phyloP scores from a whole-genome alignment of 2,888 invertebrate genomes.

The Pseudococcus jackbeardsleyi region DNA sequence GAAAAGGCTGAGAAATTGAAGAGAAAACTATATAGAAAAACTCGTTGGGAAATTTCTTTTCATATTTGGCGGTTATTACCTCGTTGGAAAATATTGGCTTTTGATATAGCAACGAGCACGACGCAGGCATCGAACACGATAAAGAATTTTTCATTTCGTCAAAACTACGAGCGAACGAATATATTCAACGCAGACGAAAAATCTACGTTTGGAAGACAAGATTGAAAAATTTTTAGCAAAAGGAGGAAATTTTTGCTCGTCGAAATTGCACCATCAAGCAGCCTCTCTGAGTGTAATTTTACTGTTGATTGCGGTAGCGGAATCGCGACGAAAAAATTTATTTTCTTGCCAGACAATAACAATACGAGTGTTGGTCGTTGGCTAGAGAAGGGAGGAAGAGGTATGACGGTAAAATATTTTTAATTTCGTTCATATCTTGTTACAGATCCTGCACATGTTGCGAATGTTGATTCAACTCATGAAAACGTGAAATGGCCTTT shows the following conservation, averaged over 20 bases:
- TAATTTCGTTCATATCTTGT: slow-evolving; percentile 46
- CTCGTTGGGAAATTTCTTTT: neutral
- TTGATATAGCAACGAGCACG: neutral
- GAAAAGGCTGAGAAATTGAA: neutral
- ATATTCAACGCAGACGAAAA: neutral
- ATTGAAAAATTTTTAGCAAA: neutral
- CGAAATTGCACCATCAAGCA: neutral
- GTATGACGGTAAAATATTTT: slow-evolving; percentile 24
- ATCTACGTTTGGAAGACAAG: neutral
- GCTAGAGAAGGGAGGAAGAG: neutral
- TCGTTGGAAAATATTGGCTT: slow-evolving; percentile 5
- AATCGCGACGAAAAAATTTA: slow-evolving; percentile 5
- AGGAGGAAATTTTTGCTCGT: neutral
- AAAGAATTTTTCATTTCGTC: slow-evolving; percentile 41
- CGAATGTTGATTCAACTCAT: slow-evolving; percentile 58
- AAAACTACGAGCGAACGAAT: neutral
- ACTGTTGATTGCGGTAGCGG: neutral
- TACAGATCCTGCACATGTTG: slow-evolving; percentile 58
- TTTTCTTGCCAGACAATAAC: neutral
- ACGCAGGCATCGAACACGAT: neutral
- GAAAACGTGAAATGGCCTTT: slow-evolving; percentile 62
- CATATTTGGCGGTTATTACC: slow-evolving; percentile 11
- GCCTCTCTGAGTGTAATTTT: neutral
- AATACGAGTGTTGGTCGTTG: neutral
- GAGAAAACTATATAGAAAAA: neutral